Conservation (phyloP, 2,888 invertebrate genomes). For the Cryptus viduatorius region DNA sequence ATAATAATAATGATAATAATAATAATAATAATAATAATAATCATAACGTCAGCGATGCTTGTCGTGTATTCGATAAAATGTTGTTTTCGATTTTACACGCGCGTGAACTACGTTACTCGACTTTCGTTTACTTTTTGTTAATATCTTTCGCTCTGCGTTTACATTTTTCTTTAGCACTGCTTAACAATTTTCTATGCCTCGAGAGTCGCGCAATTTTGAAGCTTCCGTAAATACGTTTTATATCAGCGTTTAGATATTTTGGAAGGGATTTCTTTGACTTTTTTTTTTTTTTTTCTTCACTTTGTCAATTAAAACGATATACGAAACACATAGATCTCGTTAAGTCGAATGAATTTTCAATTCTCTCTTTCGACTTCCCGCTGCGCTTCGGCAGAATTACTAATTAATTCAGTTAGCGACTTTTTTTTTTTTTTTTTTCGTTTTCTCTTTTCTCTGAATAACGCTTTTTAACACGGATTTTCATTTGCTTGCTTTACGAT, state of each 20-base stretch:
- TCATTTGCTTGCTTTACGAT: constrained; percentile 70
- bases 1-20: constrained; percentile 46
- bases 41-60: constrained; percentile 44
- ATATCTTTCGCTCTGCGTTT: constrained; percentile 24
- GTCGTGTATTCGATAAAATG: constrained; percentile 32
- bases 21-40: constrained; percentile 37
- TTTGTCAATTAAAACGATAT: neutral
- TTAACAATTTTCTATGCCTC: constrained; percentile 4
- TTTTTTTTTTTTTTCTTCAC: neutral
- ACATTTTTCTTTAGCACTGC: constrained; percentile 29
- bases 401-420: constrained; percentile 35
- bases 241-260: constrained; percentile 6
- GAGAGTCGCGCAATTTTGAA: constrained; percentile 47
- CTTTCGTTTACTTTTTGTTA: constrained; percentile 12
- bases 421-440: constrained; percentile 16
- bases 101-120: constrained; percentile 30
- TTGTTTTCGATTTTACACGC: constrained; percentile 34
- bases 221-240: constrained; percentile 27
- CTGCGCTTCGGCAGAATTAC: constrained; percentile 47
- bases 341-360: constrained; percentile 52
- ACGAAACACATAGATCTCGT: constrained; percentile 7
- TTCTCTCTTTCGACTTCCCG: constrained; percentile 35
- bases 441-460: constrained; percentile 68
- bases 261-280: neutral
- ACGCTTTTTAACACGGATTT: constrained; percentile 62